Evolutionary conservation across 2,888 invertebrate species (phyloP), one percentile per base, ranked within the genome.

Genomic region (Orthosia cruda): DNA sequence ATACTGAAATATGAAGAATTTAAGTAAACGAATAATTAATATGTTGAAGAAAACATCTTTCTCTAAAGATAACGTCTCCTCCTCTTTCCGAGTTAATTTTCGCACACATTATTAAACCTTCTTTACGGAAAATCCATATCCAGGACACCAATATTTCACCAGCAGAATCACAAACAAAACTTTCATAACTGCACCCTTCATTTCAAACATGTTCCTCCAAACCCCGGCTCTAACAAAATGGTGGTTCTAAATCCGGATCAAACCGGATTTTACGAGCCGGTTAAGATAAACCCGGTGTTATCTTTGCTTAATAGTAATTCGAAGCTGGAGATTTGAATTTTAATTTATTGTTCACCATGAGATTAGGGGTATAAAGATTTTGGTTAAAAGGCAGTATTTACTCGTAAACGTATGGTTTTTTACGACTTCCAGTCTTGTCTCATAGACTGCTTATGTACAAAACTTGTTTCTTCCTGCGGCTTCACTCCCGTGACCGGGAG

Each of bases 261-360:
- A 74, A 67, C 73, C 54, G 74, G 78, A 82, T 88, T 88, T 85
- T 83, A 82, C 72, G 85, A 81, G 64, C 26, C 59, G 71, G 64
- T 81, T 86, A 67, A 84, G 84, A 84, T 89, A 88, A 86, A 77
- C 74, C 75, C 71, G 74, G 73, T 61, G 47, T 73, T 82, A 83
- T 71, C 74, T 85, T 75, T 86, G 78, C 83, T 82, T 84, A 84
- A 80, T 85, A 84, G 84, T 87, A 85, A 87, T 84, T 87, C 40
- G 54, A 63, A 77, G 72, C 68, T 47, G 71, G 55, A 47, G 75
- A 45, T 76, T 87, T 84, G 86, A 86, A 88, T 86, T 88, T 86
- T 79, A 89, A 89, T 88, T 86, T 83, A 88, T 83, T 49, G 72
- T 72, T 54, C 9, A 32, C 32, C 71, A 71, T 71, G 57, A 73